Evolutionary conservation across 2,113 vertebrate species (phyloP).

Genomic region (Microcebus griseorufus): DNA sequence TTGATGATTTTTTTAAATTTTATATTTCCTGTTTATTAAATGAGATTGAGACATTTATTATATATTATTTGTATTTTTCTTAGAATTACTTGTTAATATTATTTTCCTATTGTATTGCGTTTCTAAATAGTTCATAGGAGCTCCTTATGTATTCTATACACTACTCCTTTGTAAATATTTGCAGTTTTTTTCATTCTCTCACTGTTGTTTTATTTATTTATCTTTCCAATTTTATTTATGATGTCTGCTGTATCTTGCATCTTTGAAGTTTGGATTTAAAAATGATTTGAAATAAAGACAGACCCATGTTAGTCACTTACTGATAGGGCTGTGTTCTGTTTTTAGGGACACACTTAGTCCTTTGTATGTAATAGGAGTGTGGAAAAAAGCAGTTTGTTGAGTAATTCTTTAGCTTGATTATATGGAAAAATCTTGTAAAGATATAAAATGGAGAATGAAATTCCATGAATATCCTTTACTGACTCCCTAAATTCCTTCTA

Average conservation of each 20-base stretch:
- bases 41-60: neutral
- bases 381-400: neutral
- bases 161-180: neutral
- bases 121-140: neutral
- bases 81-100: neutral
- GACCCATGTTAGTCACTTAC: neutral
- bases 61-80: neutral
- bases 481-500: neutral
- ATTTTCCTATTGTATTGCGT: neutral
- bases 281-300: neutral
- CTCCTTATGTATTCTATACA: neutral
- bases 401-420: neutral
- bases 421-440: neutral
- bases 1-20: neutral
- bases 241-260: neutral
- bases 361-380: neutral
- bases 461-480: neutral
- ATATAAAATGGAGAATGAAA: neutral
- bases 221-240: neutral
- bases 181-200: neutral
- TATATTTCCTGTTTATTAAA: neutral
- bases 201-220: neutral
- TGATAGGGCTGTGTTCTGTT: neutral
- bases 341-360: neutral
- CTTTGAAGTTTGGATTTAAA: slow-evolving; percentile 26